These are phyloP conservation scores for Pelecanus crispus DNA, from an alignment of 2,113 vertebrate genomes.

Conservation along the genomic window DNA sequence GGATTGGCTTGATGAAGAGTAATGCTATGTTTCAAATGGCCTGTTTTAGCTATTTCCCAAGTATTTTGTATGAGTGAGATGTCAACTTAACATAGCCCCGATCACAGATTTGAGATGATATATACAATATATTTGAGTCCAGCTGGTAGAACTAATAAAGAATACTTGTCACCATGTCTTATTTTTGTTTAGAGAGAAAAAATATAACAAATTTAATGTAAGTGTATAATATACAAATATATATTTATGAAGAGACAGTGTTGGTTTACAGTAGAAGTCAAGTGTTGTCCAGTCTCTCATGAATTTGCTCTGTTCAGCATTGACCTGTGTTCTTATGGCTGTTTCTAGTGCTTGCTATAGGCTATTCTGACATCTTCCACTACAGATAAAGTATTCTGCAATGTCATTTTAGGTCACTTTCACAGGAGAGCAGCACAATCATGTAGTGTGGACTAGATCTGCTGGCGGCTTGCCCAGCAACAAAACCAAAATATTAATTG, in stretches of 20 bases:
- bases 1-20: neutral
- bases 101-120: neutral
- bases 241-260: neutral
- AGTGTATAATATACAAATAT: neutral
- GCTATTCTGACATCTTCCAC: neutral
- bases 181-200: neutral
- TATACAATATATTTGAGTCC: neutral
- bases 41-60: neutral
- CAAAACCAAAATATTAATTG: slow-evolving; percentile 24
- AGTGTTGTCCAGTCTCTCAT: neutral
- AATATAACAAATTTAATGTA: neutral
- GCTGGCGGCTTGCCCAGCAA: slow-evolving; percentile 3
- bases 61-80: neutral
- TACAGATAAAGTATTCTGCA: neutral
- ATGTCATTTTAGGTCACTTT: slow-evolving; percentile 23
- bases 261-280: neutral
- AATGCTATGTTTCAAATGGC: neutral
- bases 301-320: neutral
- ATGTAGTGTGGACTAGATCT: neutral
- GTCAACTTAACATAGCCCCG: neutral
- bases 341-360: neutral
- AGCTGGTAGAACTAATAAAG: neutral
- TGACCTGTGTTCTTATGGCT: neutral
- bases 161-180: neutral
- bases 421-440: neutral